These are phyloP conservation scores for Dromiciops gliroides DNA, from an alignment of 2,113 vertebrate species.

Conservation along the genomic window DNA sequence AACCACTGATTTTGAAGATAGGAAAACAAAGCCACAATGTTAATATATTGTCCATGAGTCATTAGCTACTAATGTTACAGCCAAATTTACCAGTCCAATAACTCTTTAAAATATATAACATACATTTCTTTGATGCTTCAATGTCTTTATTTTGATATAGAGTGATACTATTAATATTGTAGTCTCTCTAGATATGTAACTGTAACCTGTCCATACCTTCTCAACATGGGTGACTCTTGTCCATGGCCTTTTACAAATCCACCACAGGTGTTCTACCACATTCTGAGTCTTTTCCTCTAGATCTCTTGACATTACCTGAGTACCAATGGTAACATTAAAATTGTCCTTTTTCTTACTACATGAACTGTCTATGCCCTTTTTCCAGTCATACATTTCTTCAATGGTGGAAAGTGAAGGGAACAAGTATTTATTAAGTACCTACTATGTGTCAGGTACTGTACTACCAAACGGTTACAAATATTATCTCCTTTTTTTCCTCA, in stretches of 20 bases:
- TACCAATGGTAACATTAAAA: neutral
- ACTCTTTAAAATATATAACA: neutral
- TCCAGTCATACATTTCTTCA: neutral
- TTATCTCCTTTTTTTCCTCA: neutral
- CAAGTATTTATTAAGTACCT: neutral
- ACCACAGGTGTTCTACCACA: neutral
- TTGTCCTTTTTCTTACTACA: neutral
- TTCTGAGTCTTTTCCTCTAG: neutral
- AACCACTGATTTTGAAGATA: neutral
- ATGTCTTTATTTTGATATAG: neutral
- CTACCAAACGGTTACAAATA: neutral
- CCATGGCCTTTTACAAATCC: neutral
- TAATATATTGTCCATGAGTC: neutral
- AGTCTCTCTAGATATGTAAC: neutral
- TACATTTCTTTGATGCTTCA: neutral
- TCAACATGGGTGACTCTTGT: neutral
- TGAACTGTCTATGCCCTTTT: neutral
- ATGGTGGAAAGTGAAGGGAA: neutral
- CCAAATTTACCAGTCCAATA: neutral
- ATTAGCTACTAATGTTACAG: neutral
- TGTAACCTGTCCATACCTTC: neutral
- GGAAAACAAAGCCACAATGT: neutral
- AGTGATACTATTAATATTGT: neutral
- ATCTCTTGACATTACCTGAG: neutral
- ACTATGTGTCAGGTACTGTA: neutral